Evolutionary conservation across 2,797 vertebrate species (phyloP).

Genomic region (Macrochelys suwanniensis): DNA sequence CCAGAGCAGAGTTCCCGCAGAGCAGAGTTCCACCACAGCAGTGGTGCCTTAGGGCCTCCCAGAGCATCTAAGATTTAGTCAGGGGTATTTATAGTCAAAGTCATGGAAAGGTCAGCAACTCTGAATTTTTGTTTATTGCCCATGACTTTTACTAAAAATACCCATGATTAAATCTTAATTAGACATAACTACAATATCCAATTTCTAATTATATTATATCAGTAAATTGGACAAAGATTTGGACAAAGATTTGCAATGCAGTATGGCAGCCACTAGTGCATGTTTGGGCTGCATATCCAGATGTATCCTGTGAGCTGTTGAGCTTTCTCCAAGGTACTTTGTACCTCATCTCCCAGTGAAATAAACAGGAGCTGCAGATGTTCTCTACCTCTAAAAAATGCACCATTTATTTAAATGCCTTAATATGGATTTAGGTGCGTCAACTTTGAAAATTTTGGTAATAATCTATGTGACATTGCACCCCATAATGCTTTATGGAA

Average conservation of each 20-base stretch:
- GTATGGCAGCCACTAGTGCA: not conserved
- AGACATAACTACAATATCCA: not conserved
- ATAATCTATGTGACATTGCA: not conserved
- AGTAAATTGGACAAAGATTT: accelerated
- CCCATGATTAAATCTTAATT: too few relatives aligned
- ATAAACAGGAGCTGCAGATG: not conserved
- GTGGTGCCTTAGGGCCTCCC: too few relatives aligned
- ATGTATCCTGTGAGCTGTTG: not conserved
- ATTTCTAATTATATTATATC: not conserved
- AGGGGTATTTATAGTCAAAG: too few relatives aligned
- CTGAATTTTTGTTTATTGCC: too few relatives aligned
- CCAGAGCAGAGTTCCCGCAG: too few relatives aligned
- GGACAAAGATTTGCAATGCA: not conserved
- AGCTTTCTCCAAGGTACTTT: not conserved
- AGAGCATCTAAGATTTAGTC: not conserved
- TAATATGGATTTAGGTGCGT: accelerated
- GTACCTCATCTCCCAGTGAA: constrained; percentile 3
- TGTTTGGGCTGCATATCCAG: not conserved
- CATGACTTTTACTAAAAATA: too few relatives aligned
- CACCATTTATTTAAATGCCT: not conserved
- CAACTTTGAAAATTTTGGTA: not conserved
- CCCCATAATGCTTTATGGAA: too few relatives aligned
- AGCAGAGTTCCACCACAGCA: too few relatives aligned
- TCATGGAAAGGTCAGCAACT: too few relatives aligned
- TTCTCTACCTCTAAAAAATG: not conserved